These are phyloP conservation scores for Drosophila rubida DNA, from an alignment of 2,888 invertebrate genomes.

Conservation along the genomic window DNA sequence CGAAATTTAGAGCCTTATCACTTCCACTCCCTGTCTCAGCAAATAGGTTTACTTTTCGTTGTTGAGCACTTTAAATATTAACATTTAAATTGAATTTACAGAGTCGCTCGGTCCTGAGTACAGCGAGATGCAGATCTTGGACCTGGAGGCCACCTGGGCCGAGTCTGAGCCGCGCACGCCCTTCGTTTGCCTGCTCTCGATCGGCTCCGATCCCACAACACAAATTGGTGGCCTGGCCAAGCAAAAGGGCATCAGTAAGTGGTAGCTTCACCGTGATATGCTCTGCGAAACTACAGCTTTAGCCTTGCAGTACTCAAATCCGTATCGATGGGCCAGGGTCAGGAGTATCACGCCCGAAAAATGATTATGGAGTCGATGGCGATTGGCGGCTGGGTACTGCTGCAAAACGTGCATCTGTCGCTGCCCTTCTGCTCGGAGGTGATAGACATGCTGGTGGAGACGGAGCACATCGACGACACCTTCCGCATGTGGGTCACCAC, in stretches of 20 bases:
- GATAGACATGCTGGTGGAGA: slow-evolving; percentile 94
- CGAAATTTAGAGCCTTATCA: no score
- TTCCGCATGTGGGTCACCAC: slow-evolving; percentile 98
- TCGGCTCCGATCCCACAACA: slow-evolving; percentile 98
- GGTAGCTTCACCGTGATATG: not conserved
- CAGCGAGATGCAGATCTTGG: slow-evolving; percentile 96
- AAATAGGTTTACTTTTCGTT: not conserved
- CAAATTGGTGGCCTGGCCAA: slow-evolving; percentile 95
- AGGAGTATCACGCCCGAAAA: slow-evolving; percentile 93
- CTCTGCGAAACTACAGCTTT: not conserved
- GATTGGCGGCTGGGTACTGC: slow-evolving; percentile 95
- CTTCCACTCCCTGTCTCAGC: no score
- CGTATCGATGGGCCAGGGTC: slow-evolving; percentile 99
- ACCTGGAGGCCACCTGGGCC: slow-evolving; percentile 94
- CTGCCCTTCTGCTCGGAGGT: slow-evolving; percentile 96
- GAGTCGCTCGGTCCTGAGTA: slow-evolving; percentile 94
- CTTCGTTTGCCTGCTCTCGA: slow-evolving; percentile 95
- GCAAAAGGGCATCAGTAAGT: slow-evolving; percentile 92
- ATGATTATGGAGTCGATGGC: slow-evolving; percentile 92
- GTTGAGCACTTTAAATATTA: not conserved
- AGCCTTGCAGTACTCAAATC: slow-evolving; percentile 88
- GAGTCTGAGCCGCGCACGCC: slow-evolving; percentile 96
- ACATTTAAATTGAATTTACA: slow-evolving; percentile 57
- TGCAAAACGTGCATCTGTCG: slow-evolving; percentile 98
- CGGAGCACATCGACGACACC: slow-evolving; percentile 91